Evolutionary conservation across 2,113 vertebrate genomes (phyloP).

Genomic region (Urocitellus parryii): DNA sequence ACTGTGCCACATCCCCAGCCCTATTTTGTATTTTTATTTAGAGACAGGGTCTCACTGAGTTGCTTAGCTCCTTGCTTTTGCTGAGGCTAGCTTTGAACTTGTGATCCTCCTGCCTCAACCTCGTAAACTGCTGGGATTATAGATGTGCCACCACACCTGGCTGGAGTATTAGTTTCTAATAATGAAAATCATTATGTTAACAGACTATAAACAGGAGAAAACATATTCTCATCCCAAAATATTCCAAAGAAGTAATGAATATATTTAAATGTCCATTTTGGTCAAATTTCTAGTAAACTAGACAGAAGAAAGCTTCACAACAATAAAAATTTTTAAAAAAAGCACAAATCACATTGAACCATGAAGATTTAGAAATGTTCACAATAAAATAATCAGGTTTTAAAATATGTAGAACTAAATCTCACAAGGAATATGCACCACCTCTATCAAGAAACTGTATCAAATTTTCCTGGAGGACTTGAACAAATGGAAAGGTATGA

Average conservation of each 20-base stretch:
- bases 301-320: neutral
- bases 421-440: neutral
- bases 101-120: too few relatives aligned
- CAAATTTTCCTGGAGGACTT: neutral
- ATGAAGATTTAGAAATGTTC: neutral
- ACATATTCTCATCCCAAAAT: neutral
- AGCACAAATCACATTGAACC: neutral
- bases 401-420: neutral
- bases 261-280: neutral
- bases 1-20: too few relatives aligned
- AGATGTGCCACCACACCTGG: too few relatives aligned
- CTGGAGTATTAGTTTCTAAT: neutral
- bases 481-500: neutral
- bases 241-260: neutral
- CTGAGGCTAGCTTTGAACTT: too few relatives aligned
- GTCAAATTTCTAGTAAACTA: neutral
- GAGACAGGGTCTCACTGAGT: too few relatives aligned
- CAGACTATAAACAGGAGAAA: neutral
- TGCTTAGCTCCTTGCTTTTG: too few relatives aligned
- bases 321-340: neutral
- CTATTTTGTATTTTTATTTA: too few relatives aligned
- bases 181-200: neutral
- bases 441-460: neutral
- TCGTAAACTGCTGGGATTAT: too few relatives aligned
- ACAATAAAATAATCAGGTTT: neutral